phyloP scores from a whole-genome alignment of 92 coral and sea anemone genomes.

The Siderastrea siderea region DNA sequence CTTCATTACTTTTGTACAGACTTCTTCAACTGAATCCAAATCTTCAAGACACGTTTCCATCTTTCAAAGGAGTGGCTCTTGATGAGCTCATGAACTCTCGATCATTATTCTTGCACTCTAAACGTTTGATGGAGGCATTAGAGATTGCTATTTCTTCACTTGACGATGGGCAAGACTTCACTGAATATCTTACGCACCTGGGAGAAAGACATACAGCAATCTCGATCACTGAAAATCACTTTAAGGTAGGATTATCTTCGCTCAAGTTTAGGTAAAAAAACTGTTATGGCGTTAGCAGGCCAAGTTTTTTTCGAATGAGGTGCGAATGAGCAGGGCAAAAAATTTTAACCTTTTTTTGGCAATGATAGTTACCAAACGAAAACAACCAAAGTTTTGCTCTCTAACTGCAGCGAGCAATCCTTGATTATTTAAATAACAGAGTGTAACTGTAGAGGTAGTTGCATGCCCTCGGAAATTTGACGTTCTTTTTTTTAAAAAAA shows the following conservation, averaged over 20 bases:
- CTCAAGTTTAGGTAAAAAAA: too few relatives aligned
- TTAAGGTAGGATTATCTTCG: constrained; percentile 52
- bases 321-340: too few relatives aligned
- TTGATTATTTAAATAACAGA: too few relatives aligned
- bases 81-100: constrained; percentile 83
- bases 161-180: constrained; percentile 63
- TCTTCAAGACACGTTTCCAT: constrained; percentile 80
- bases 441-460: too few relatives aligned
- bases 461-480: too few relatives aligned
- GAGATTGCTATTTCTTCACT: constrained; percentile 67
- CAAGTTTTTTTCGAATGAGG: too few relatives aligned
- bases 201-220: constrained; percentile 76
- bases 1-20: constrained; percentile 18
- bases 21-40: constrained; percentile 76
- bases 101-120: constrained; percentile 78
- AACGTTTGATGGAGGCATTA: constrained; percentile 79
- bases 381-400: too few relatives aligned
- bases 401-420: too few relatives aligned
- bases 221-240: constrained; percentile 63
- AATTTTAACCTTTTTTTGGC: too few relatives aligned
- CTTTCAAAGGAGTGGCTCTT: constrained; percentile 77
- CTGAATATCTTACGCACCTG: constrained; percentile 54
- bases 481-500: too few relatives aligned
- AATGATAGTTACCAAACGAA: too few relatives aligned
- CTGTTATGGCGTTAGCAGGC: too few relatives aligned